Conservation (phyloP, 2,888 invertebrate species). For the Nemapogon koenigi region DNA sequence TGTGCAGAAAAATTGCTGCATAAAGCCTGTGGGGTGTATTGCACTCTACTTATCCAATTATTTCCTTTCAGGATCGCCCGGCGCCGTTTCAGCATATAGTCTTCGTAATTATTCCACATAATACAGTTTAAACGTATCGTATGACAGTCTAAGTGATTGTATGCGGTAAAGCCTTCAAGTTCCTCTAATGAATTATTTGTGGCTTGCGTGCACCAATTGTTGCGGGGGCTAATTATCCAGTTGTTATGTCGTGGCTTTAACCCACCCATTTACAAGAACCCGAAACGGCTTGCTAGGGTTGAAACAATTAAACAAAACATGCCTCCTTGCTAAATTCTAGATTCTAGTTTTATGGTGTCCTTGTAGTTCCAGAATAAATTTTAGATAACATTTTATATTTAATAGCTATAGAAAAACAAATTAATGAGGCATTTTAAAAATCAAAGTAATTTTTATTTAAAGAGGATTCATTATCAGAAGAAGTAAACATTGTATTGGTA, state of each 20-base stretch:
- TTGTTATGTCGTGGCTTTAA: slow-evolving; percentile 28
- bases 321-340: too few species aligned
- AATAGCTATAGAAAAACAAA: too few species aligned
- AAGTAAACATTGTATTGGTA: neutral
- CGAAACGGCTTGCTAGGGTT: too few species aligned
- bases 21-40: too few species aligned
- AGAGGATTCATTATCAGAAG: neutral
- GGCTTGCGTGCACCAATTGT: slow-evolving; percentile 46
- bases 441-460: too few species aligned
- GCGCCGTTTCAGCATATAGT: neutral
- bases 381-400: too few species aligned
- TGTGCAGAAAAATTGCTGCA: too few species aligned
- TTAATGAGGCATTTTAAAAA: too few species aligned
- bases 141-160: slow-evolving; percentile 61
- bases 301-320: too few species aligned
- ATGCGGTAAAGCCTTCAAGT: slow-evolving; percentile 33
- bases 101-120: neutral
- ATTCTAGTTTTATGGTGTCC: too few species aligned
- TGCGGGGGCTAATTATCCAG: slow-evolving; percentile 36
- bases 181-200: slow-evolving; percentile 56
- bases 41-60: slow-evolving; percentile 57
- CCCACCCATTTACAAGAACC: too few species aligned
- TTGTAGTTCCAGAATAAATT: too few species aligned
- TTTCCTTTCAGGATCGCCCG: slow-evolving; percentile 53
- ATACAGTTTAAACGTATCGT: slow-evolving; percentile 42